Percentiles rank a stretch among this genome's conserved stretches.
Conservation (phyloP, 2,888 invertebrate genomes). For the Sipha maydis region DNA sequence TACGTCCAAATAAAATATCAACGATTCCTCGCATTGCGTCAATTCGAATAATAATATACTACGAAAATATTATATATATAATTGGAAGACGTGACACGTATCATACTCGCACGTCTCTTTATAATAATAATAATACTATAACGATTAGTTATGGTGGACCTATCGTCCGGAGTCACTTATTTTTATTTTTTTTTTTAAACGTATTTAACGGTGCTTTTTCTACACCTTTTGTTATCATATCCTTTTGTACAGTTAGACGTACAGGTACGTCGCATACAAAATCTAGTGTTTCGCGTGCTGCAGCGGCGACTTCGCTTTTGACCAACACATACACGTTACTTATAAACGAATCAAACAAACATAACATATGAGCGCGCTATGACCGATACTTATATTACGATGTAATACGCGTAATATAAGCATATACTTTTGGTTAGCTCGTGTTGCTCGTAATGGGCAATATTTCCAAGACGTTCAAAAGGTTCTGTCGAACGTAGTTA, state of each 20-base stretch:
- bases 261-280: conserved; percentile 15
- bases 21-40: neutral
- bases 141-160: conserved; percentile 37
- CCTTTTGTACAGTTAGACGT: conserved; percentile 19
- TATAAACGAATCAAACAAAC: neutral
- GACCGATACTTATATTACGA: too few relatives aligned
- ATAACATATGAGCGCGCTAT: neutral
- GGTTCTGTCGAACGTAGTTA: neutral
- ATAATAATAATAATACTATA: conserved; percentile 34
- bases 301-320: neutral
- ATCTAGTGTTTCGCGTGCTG: neutral
- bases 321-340: neutral
- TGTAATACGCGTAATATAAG: too few relatives aligned
- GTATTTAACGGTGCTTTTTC: conserved; percentile 53
- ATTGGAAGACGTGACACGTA: conserved; percentile 16
- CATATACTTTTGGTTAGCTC: too few relatives aligned
- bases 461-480: neutral
- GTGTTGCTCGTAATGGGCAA: too few relatives aligned
- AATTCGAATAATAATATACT: neutral
- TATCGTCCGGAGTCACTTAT: conserved; percentile 1
- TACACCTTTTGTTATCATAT: conserved; percentile 14
- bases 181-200: conserved; percentile 1
- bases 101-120: conserved; percentile 18
- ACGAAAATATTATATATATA: neutral
- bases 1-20: neutral